phyloP scores from a whole-genome alignment of 2,888 invertebrate genomes.

The Mylabris sibirica region DNA sequence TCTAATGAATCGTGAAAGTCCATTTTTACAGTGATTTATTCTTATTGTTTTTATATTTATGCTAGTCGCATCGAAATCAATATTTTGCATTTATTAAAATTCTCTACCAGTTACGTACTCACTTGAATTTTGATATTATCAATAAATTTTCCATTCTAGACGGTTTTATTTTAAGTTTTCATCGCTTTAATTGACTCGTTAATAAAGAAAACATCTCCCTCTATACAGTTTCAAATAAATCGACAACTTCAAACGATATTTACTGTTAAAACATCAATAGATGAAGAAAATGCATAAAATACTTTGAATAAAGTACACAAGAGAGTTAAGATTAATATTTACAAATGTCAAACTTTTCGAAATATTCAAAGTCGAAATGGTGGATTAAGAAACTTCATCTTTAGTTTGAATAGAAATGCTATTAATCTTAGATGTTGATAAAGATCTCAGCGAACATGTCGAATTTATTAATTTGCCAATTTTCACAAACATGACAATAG shows the following conservation, averaged over 20 bases:
- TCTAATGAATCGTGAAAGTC: not conserved
- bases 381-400: not conserved
- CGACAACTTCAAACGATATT: not conserved
- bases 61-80: not conserved
- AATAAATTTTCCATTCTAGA: not conserved
- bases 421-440: not conserved
- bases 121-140: not conserved
- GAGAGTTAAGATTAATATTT: constrained; percentile 4
- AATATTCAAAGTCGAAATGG: not conserved
- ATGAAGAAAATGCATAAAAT: not conserved
- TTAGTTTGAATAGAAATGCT: not conserved
- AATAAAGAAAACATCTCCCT: not conserved
- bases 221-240: not conserved
- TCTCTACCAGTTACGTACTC: not conserved
- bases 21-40: not conserved
- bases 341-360: constrained; percentile 3
- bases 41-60: not conserved
- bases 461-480: not conserved
- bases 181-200: not conserved
- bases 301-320: not conserved
- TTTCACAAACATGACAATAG: not conserved
- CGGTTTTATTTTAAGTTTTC: not conserved
- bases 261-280: not conserved
- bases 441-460: not conserved
- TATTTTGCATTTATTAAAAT: not conserved